Conservation (phyloP, 2,797 vertebrate genomes). For the Apogon hyalosoma region DNA sequence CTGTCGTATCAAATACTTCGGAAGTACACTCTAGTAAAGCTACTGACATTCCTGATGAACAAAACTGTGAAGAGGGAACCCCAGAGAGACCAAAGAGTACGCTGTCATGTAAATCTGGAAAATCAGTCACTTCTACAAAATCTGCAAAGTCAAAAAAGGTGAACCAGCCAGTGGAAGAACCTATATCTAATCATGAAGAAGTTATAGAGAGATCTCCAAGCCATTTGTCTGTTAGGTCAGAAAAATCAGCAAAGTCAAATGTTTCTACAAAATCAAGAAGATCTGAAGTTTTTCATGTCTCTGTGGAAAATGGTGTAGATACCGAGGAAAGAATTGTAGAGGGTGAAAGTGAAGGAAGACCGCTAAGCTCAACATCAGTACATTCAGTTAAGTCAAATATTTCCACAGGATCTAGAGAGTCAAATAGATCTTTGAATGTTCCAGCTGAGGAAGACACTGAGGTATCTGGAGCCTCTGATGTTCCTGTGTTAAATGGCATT, state of each 20-base stretch:
- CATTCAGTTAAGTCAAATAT: background rate
- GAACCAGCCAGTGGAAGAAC: constrained; percentile 6
- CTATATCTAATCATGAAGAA: constrained; percentile 1
- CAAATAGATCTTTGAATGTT: constrained; percentile 42
- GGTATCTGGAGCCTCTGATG: constrained; percentile 33
- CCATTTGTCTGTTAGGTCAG: constrained; percentile 30
- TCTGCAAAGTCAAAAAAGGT: constrained; percentile 50
- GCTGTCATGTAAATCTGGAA: constrained; percentile 48
- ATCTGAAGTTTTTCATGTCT: no score
- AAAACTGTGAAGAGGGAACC: constrained; percentile 20
- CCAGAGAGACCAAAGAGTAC: constrained; percentile 44
- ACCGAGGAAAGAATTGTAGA: no score
- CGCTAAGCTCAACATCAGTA: background rate
- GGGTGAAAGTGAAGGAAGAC: background rate
- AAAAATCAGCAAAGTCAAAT: constrained; percentile 54
- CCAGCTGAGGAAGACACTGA: constrained; percentile 26
- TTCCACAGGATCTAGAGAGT: constrained; percentile 8
- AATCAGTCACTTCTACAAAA: constrained; percentile 49
- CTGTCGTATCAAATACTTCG: constrained; percentile 41
- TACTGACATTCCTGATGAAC: constrained; percentile 1
- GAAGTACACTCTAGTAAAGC: constrained; percentile 15
- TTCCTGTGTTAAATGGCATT: background rate
- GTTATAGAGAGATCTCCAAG: constrained; percentile 42
- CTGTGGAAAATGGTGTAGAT: background rate
- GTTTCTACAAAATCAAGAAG: constrained; percentile 32